Conservation (phyloP, 2,113 vertebrate genomes). For the Semnopithecus entellus region DNA sequence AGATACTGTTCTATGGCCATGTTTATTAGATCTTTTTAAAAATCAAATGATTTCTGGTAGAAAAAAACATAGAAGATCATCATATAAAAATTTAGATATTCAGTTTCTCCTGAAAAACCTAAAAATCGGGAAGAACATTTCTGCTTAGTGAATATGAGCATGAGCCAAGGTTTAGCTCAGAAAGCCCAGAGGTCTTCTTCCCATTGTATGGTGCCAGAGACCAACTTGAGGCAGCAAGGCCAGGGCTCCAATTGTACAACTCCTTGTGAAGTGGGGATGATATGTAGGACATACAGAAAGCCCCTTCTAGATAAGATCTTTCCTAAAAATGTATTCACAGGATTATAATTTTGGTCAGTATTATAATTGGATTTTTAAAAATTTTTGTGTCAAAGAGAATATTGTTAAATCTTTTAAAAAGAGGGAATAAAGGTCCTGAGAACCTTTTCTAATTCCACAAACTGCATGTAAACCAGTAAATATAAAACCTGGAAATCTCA, state of each 20-base stretch:
- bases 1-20: neutral
- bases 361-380: neutral
- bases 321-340: neutral
- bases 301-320: neutral
- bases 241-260: accelerated
- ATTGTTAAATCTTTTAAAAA: slow-evolving; percentile 4
- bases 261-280: neutral
- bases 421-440: neutral
- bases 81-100: slow-evolving; percentile 4
- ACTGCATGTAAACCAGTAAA: neutral
- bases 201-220: neutral
- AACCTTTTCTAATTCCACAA: neutral
- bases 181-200: neutral
- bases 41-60: neutral
- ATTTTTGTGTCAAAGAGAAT: neutral
- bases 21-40: neutral
- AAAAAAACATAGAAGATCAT: neutral
- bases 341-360: neutral
- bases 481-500: neutral
- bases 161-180: neutral
- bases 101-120: neutral
- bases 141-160: neutral
- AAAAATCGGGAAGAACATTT: neutral
- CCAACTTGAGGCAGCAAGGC: neutral
- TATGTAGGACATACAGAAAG: neutral